Evolutionary conservation across 2,888 invertebrate genomes (phyloP).

Genomic region (Sminthurides aquaticus): DNA sequence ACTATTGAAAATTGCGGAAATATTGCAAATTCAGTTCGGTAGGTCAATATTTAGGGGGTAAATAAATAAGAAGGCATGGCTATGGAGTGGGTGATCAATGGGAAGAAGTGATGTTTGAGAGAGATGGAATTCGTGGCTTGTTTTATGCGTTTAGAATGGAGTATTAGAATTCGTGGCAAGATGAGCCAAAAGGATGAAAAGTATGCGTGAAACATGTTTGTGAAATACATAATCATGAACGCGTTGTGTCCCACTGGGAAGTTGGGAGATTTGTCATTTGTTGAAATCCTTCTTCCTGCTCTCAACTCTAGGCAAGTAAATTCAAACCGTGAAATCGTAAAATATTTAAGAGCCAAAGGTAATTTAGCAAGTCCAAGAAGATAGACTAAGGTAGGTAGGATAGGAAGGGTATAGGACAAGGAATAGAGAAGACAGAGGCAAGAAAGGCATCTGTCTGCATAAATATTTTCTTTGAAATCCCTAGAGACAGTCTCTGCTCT

Average conservation of each 20-base stretch:
- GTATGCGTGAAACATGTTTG: not conserved
- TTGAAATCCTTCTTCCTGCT: not conserved
- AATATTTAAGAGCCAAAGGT: too few species aligned
- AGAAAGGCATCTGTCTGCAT: too few species aligned
- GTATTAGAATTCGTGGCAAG: too few species aligned
- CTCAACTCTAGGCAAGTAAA: not conserved
- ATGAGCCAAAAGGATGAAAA: not conserved
- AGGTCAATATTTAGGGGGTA: too few species aligned
- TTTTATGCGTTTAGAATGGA: not conserved
- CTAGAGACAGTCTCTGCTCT: too few species aligned
- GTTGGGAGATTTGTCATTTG: not conserved
- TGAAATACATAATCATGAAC: not conserved
- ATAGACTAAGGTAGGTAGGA: too few species aligned
- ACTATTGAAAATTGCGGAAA: not conserved
- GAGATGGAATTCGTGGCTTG: not conserved
- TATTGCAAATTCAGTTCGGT: not conserved
- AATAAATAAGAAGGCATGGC: too few species aligned
- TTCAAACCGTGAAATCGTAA: slow-evolving; percentile 1
- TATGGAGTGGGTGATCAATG: too few species aligned
- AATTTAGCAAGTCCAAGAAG: too few species aligned
- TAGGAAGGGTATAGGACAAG: too few species aligned
- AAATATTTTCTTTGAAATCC: too few species aligned
- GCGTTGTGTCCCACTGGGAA: not conserved
- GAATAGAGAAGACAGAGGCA: too few species aligned
- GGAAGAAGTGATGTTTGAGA: not conserved